Conservation (phyloP, 2,113 vertebrate species). For the Xiphorhynchus elegans region DNA sequence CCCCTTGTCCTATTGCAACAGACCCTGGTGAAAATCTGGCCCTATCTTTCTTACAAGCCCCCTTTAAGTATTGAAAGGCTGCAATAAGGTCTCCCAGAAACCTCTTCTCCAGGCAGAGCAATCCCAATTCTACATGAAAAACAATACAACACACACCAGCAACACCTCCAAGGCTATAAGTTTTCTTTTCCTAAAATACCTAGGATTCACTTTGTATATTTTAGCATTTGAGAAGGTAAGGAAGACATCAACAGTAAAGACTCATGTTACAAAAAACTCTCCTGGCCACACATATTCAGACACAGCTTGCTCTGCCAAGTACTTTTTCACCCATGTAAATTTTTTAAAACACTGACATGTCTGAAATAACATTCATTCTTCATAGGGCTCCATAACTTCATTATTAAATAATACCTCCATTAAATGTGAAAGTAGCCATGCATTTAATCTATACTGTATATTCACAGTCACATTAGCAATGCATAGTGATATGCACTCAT, state of each 20-base stretch:
- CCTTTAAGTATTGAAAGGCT: neutral
- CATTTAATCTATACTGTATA: slow-evolving; percentile 16
- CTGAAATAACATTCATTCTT: slow-evolving; percentile 56
- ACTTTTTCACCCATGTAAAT: slow-evolving; percentile 26
- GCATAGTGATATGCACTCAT: slow-evolving; percentile 20
- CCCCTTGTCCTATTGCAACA: neutral
- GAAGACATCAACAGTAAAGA: neutral
- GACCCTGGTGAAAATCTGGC: neutral
- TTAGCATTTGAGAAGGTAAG: neutral
- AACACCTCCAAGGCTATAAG: neutral
- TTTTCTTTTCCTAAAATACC: neutral
- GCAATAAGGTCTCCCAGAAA: neutral
- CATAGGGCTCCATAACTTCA: slow-evolving; percentile 31
- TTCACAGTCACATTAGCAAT: slow-evolving; percentile 49
- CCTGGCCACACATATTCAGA: neutral
- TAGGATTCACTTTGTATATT: neutral
- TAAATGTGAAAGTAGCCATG: slow-evolving; percentile 38
- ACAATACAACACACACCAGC: neutral
- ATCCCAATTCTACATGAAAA: neutral
- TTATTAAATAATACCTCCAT: slow-evolving; percentile 62
- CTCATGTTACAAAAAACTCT: neutral
- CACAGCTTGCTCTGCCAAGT: slow-evolving; percentile 17
- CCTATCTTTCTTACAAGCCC: neutral
- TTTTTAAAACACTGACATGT: slow-evolving; percentile 41
- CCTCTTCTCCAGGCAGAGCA: neutral